Base-by-base conservation (phyloP, 1,140 invertebrate genomes). In the Drosophila carrolli region DNA sequence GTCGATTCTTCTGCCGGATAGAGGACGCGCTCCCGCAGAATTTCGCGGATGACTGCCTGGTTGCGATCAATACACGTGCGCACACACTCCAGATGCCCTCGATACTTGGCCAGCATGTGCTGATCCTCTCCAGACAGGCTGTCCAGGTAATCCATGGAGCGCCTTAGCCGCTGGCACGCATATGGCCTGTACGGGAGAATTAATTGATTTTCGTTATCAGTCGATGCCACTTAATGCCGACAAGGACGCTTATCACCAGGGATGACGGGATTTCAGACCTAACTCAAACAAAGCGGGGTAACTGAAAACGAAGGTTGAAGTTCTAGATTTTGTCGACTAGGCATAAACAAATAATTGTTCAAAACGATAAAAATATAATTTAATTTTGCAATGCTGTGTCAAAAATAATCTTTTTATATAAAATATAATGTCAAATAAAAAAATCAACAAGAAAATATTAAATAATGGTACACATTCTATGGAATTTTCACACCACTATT, bases 1-100 rank as follows among this genome's bases (percentile, higher is more conserved):
- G 10, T 7, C 4, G 38, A n/a, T 53, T 60, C 79, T 13, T 63
- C 74, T 7, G 65, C 38, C 4, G 81, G 82, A 43, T 90, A 86
- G 3, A 90, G 76, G 0, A 81, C 67, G 2, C 77, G 79, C 50
- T 89, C 90, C 5, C 88, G 79, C 8, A 98, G 94, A 53, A 99
- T 97, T 23, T 96, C 92, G 60, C 96, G 95, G 9, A 99, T 97
- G 19, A 99, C 95, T 48, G 95, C 93, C 78, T 96, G 95, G 93
- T 99, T 99, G 56, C 96, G 95, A 47, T 97, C 96, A 27, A 99
- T 95, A 85, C 97, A 97, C 43, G 94, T 93, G 85, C 95, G 95
- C 8, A 98, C 94, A 46, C 95, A 94, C 38, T 95, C 93, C 51
- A 99, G 93, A 92, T 98, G 96, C 5, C 95, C 93, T 43, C 93